These are phyloP conservation scores for Oreohelix idahoensis DNA, from an alignment of 1,140 invertebrate genomes.

Conservation along the genomic window DNA sequence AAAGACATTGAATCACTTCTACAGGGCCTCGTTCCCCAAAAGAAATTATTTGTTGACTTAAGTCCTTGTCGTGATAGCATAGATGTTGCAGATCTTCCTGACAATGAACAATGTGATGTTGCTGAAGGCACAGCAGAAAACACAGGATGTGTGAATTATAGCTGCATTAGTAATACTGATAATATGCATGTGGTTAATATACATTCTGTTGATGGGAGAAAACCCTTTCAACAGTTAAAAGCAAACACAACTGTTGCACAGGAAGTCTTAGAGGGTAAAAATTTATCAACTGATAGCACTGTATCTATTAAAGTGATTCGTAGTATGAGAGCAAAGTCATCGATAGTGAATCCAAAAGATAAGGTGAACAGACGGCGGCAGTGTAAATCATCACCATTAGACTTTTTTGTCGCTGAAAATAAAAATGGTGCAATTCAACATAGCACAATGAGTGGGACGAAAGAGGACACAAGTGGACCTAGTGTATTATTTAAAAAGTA, in stretches of 20 bases:
- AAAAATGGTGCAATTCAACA: neutral
- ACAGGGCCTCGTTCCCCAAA: neutral
- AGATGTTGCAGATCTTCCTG: neutral
- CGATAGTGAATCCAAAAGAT: neutral
- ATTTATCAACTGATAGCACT: too few relatives aligned
- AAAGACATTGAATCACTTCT: neutral
- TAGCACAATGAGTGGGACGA: neutral
- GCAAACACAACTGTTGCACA: neutral
- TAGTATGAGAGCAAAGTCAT: neutral
- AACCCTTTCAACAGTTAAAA: neutral
- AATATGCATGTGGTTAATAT: neutral
- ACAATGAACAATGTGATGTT: neutral
- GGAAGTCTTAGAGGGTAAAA: too few relatives aligned
- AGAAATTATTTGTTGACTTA: neutral
- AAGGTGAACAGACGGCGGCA: neutral
- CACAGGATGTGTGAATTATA: neutral
- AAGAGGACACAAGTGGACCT: neutral
- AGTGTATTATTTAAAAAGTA: neutral
- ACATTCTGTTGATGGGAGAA: neutral
- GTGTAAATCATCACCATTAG: neutral
- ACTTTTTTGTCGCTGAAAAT: neutral
- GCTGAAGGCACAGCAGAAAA: neutral
- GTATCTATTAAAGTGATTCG: too few relatives aligned
- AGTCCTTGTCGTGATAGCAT: neutral
- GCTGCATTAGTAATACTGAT: neutral